phyloP scores from a whole-genome alignment of 2,113 vertebrate genomes.

The Phycodurus eques region DNA sequence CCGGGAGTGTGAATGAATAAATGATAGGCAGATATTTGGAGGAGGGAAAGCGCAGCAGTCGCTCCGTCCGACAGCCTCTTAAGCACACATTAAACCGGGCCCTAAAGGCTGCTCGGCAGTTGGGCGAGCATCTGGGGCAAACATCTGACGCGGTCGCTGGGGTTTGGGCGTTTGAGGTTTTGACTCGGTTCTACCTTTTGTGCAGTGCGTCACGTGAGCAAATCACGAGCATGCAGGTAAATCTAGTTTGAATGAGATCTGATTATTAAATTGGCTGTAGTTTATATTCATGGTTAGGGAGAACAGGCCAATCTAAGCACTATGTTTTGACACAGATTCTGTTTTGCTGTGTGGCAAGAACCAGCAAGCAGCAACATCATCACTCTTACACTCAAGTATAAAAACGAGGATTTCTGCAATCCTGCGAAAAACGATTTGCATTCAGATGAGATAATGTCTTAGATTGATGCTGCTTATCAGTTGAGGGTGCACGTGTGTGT shows the following conservation, averaged over 20 bases:
- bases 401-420: background rate
- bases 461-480: conserved; percentile 12
- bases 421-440: conserved; percentile 18
- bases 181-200: conserved; percentile 35
- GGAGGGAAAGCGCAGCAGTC: conserved; percentile 34
- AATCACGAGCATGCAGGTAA: conserved; percentile 2
- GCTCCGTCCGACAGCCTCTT: conserved; percentile 50
- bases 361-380: background rate
- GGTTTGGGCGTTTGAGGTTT: conserved; percentile 38
- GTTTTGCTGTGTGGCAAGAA: background rate
- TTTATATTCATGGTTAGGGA: background rate
- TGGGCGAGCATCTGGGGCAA: conserved; percentile 53
- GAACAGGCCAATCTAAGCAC: background rate
- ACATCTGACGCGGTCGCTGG: conserved; percentile 56
- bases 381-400: background rate
- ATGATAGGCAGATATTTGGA: conserved; percentile 67
- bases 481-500: background rate
- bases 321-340: background rate
- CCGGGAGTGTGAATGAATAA: conserved; percentile 66
- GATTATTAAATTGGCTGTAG: background rate
- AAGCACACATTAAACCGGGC: conserved; percentile 57
- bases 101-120: conserved; percentile 39
- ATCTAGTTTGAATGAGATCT: background rate
- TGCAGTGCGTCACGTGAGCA: conserved; percentile 37
- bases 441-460: conserved; percentile 25